These are phyloP conservation scores for Batillaria attramentaria DNA, from an alignment of 1,140 invertebrate genomes.

Conservation along the genomic window DNA sequence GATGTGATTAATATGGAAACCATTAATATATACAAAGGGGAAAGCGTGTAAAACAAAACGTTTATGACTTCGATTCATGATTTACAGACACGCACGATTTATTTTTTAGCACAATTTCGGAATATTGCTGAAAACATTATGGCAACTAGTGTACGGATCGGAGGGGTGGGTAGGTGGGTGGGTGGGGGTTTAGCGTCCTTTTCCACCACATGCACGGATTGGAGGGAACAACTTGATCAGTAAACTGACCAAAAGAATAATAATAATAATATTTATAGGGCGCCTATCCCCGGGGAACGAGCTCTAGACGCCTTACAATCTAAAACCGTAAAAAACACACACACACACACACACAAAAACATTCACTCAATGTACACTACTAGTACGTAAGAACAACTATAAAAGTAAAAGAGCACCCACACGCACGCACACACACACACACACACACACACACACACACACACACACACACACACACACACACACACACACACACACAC, in stretches of 20 bases:
- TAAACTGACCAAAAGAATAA: background rate
- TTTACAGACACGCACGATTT: background rate
- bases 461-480: background rate
- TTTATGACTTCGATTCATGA: background rate
- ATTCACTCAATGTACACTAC: background rate
- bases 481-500: constrained; percentile 12
- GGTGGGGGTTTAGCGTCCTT: no score
- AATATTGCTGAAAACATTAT: background rate
- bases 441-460: background rate
- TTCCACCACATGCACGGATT: no score
- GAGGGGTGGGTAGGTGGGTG: no score
- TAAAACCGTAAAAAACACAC: no score
- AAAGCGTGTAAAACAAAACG: background rate
- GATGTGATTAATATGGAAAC: no score
- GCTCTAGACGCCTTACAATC: no score
- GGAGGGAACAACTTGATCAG: background rate
- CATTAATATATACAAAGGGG: no score
- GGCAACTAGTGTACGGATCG: background rate
- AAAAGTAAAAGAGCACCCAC: background rate
- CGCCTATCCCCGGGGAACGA: no score
- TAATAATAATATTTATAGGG: no score
- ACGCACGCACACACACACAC: background rate
- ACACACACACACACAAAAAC: no score
- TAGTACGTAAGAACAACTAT: no score
- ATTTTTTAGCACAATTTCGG: background rate